Evolutionary conservation across 2,888 invertebrate species (phyloP), one percentile per base, ranked within the genome.

Genomic region (Polydrusus tereticollis): DNA sequence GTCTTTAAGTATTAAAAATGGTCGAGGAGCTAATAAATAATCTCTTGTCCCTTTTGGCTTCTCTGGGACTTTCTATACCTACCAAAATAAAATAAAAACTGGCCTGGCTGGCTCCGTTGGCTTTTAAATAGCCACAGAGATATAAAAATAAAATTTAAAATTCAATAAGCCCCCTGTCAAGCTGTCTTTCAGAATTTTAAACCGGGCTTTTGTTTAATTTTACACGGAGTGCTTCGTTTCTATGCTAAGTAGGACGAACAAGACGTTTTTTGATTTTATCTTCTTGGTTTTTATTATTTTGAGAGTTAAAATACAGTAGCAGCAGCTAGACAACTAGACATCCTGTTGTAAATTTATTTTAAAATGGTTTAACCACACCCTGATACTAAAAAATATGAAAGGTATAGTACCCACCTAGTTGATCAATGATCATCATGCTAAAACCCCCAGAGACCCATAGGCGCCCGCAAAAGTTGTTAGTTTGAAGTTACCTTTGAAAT

Each of bases 141-240:
- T 45, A 67, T 63, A 70, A 70, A 70, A 70, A 73, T 73, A 70
- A 73, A 70, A 73, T 70, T 73, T 73, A 57, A 73, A 73, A 70
- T 73, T 73, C 73, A 73, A 70, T 73, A 70, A 63, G 70, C 62
- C 59, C 67, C 70, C 73, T 45, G 73, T 73, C 69, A 73, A 50
- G 73, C 43, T 50, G 73, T 70, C 73, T 69, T 69, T 73, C 67
- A 67, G 67, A 63, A 73, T 70, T 73, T 70, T 66, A 69, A 73
- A 66, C 66, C 33, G 65, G 14, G 26, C 68, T 66, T 73, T 74
- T 71, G 71, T 74, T 68, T 68, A 67, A 47, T 59, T 71, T 67
- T 68, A 68, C 68, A 68, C 55, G 21, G 43, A 45, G 50, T 14
- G n/a, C 68, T 47, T 63, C 57, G 60, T 64, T 52, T 67, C 62